Conservation (phyloP, 2,797 vertebrate genomes). For the Denticeps clupeoides region DNA sequence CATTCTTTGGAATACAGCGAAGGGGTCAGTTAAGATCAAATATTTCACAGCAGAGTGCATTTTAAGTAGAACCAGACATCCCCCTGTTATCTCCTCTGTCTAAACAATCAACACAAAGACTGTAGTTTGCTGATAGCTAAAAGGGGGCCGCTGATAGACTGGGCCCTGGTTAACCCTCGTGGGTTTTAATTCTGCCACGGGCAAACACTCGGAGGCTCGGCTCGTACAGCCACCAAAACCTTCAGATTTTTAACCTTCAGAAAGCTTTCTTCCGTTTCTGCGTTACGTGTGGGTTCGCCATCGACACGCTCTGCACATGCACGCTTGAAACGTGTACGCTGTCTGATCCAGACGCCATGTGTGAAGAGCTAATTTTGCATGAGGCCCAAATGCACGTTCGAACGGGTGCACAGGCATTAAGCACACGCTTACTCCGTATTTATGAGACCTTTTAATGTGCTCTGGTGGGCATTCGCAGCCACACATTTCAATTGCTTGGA, state of each 20-base stretch:
- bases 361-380: constrained; percentile 38
- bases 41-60: constrained; percentile 28
- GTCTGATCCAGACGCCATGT: no score
- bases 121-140: constrained; percentile 49
- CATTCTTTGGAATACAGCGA: background rate
- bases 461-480: constrained; percentile 45
- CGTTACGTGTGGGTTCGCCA: no score
- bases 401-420: constrained; percentile 2
- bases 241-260: no score
- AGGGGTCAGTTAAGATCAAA: constrained; percentile 17
- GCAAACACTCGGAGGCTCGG: constrained; percentile 54
- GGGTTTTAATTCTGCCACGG: constrained; percentile 49
- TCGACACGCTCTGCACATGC: no score
- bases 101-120: constrained; percentile 55
- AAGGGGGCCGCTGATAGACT: constrained; percentile 48
- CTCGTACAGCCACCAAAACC: constrained; percentile 25
- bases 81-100: constrained; percentile 48
- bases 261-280: no score
- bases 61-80: constrained; percentile 54
- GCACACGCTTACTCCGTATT: background rate
- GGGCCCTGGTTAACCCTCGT: constrained; percentile 41
- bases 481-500: constrained; percentile 47
- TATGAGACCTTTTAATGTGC: constrained; percentile 35
- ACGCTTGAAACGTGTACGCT: no score
- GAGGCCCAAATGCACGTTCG: constrained; percentile 10